Evolutionary conservation across 2,888 invertebrate genomes (phyloP).

Genomic region (Campoplex capitator): DNA sequence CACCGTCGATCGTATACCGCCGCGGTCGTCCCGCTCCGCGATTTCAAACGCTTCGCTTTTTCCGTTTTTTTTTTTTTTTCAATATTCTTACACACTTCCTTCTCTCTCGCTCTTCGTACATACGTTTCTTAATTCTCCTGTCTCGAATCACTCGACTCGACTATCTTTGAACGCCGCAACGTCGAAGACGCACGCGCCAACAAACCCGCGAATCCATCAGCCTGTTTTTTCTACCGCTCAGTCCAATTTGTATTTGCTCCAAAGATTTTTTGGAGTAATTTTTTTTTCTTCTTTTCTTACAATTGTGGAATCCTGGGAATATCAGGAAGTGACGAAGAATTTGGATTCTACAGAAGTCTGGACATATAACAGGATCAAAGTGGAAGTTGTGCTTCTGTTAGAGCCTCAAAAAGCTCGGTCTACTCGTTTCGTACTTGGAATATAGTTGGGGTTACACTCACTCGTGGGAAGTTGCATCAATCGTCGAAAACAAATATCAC

Average conservation of each 20-base stretch:
- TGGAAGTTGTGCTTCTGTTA: neutral
- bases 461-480: neutral
- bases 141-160: slow-evolving; percentile 30
- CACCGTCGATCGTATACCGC: slow-evolving; percentile 20
- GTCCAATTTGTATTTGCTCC: neutral
- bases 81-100: slow-evolving; percentile 13
- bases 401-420: neutral
- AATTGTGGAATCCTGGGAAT: neutral
- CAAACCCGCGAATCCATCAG: neutral
- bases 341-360: neutral
- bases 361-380: neutral
- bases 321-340: neutral
- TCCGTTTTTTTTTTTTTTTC: neutral
- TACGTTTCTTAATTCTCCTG: slow-evolving; percentile 18
- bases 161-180: slow-evolving; percentile 27
- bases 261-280: neutral
- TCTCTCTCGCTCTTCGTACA: neutral
- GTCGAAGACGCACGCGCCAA: slow-evolving; percentile 23
- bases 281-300: neutral
- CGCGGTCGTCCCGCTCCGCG: slow-evolving; percentile 21
- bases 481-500: slow-evolving; percentile 8
- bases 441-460: neutral
- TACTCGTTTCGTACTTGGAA: neutral
- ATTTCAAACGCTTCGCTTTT: slow-evolving; percentile 3
- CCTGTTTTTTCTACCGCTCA: neutral